Conservation (phyloP, 2,797 vertebrate genomes). For the Staurois parvus region DNA sequence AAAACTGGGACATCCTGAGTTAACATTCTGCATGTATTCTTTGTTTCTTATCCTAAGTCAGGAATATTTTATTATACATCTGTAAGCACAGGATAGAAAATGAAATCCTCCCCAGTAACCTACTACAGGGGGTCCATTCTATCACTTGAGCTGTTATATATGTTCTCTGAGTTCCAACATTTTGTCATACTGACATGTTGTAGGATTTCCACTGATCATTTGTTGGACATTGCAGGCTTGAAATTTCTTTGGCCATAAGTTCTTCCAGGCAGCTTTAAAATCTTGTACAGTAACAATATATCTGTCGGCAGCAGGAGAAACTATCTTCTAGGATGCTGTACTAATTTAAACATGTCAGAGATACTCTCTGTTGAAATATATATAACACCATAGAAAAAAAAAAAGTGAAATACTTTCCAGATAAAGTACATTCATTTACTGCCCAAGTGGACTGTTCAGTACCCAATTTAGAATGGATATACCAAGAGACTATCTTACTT, state of each 20-base stretch:
- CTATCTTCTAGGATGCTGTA: slow-evolving; percentile 24
- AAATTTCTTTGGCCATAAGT: slow-evolving; percentile 32
- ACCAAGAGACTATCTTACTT: background rate
- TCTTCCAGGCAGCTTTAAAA: slow-evolving; percentile 33
- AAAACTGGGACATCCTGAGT: background rate
- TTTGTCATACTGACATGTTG: slow-evolving; percentile 18
- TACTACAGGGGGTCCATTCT: background rate
- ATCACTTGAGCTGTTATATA: background rate
- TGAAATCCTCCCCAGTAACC: background rate
- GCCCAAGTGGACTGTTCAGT: slow-evolving; percentile 32
- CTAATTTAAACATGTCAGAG: slow-evolving; percentile 51
- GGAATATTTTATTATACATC: too few relatives aligned
- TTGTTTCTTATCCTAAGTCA: background rate
- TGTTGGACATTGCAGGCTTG: slow-evolving; percentile 24
- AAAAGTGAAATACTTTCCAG: slow-evolving; percentile 40
- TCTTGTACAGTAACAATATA: slow-evolving; percentile 40
- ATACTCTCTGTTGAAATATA: slow-evolving; percentile 41
- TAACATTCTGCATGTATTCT: background rate
- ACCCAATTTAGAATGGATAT: slow-evolving; percentile 36
- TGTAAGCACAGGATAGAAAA: background rate
- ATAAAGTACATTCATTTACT: slow-evolving; percentile 37
- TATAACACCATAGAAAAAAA: slow-evolving; percentile 46
- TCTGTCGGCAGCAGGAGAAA: slow-evolving; percentile 43
- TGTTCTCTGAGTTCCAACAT: slow-evolving; percentile 1
- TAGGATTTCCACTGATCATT: slow-evolving; percentile 33